phyloP scores from a whole-genome alignment of 2,888 invertebrate species.

The Ditylenchus weischeri region DNA sequence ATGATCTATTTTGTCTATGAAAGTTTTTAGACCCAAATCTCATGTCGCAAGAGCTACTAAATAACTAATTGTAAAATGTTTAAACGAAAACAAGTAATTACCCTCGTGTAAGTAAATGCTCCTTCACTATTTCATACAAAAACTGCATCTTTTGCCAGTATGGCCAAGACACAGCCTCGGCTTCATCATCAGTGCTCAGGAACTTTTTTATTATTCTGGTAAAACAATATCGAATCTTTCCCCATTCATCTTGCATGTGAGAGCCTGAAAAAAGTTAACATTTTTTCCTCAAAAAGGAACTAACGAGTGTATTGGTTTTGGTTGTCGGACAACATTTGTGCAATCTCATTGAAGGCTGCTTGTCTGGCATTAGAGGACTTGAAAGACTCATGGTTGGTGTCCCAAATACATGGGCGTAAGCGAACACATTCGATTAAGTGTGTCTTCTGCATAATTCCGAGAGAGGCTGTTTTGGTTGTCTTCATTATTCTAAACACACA shows the following conservation, averaged over 20 bases:
- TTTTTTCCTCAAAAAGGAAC: constrained; percentile 10
- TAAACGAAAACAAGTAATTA: background rate
- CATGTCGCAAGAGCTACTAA: too few species aligned
- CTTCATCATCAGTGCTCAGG: constrained; percentile 14
- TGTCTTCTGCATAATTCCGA: constrained; percentile 13
- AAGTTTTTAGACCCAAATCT: too few species aligned
- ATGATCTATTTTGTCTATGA: too few species aligned
- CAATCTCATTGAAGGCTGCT: constrained; percentile 22
- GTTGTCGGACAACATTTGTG: constrained; percentile 16
- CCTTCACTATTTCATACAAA: constrained; percentile 8
- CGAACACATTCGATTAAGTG: constrained; percentile 13
- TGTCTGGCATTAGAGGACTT: constrained; percentile 19
- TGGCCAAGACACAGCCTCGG: constrained; percentile 29
- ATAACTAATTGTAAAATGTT: too few species aligned
- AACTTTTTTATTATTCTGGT: constrained; percentile 25
- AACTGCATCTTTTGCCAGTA: constrained; percentile 35
- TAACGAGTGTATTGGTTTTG: constrained; percentile 8
- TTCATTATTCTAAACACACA: too few species aligned
- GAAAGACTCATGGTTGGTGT: constrained; percentile 18
- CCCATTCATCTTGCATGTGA: constrained; percentile 27
- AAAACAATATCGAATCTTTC: constrained; percentile 27
- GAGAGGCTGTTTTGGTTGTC: background rate
- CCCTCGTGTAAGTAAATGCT: constrained; percentile 9
- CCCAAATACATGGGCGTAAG: constrained; percentile 14
- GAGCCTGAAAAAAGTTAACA: constrained; percentile 11